These are phyloP conservation scores for Microplitis demolitor DNA, from an alignment of 1,140 invertebrate species.

Conservation along the genomic window DNA sequence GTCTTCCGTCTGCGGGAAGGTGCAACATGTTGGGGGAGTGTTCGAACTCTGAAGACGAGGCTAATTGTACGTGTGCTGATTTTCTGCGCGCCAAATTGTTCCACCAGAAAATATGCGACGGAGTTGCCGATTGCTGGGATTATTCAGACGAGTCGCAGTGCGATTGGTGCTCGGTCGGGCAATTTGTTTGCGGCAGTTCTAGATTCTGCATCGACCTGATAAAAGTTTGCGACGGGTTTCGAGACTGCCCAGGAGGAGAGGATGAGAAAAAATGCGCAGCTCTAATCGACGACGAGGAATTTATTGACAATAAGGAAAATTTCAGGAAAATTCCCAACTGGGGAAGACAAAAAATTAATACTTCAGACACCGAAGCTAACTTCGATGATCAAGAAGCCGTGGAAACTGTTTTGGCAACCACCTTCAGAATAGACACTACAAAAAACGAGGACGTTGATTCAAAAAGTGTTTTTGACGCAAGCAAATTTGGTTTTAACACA, in stretches of 20 bases:
- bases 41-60: conserved; percentile 72
- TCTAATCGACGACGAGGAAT: conserved; percentile 51
- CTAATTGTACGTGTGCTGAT: conserved; percentile 77
- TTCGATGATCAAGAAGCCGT: not conserved
- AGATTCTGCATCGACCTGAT: conserved; percentile 69
- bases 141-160: conserved; percentile 80
- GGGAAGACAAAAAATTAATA: too few species aligned
- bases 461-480: not conserved
- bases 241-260: conserved; percentile 80
- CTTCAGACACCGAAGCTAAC: too few species aligned
- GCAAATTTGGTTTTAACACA: not conserved
- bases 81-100: conserved; percentile 72
- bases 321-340: not conserved
- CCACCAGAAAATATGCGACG: conserved; percentile 80
- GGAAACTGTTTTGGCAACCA: conserved; percentile 40
- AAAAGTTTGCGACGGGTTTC: conserved; percentile 74
- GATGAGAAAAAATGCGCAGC: conserved; percentile 78
- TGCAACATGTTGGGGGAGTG: conserved; percentile 81
- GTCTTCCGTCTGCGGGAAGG: conserved; percentile 68
- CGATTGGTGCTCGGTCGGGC: conserved; percentile 75
- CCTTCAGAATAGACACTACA: conserved; percentile 28
- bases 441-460: not conserved
- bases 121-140: conserved; percentile 79
- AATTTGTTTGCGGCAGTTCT: conserved; percentile 77
- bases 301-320: not conserved